phyloP scores from a whole-genome alignment of 2,797 vertebrate species.

The Huso huso region DNA sequence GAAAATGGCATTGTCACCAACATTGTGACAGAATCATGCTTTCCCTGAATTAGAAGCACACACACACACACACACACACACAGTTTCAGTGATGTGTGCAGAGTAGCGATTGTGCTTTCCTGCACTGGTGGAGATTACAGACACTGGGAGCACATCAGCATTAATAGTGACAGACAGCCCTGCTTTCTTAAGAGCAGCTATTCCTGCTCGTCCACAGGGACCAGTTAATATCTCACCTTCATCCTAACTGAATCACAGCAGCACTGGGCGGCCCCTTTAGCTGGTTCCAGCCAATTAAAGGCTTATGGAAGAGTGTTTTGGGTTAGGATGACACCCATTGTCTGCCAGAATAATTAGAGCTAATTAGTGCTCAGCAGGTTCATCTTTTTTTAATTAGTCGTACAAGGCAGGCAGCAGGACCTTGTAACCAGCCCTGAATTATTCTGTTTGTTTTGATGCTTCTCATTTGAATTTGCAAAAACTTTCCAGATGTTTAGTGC shows the following conservation, averaged over 20 bases:
- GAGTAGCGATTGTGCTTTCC: not conserved
- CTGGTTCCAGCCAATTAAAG: slow-evolving; percentile 32
- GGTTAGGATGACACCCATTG: slow-evolving; percentile 42
- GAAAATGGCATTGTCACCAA: too few relatives aligned
- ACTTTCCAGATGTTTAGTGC: slow-evolving; percentile 38
- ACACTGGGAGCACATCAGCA: too few relatives aligned
- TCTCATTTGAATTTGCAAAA: slow-evolving; percentile 51
- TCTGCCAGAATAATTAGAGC: slow-evolving; percentile 50
- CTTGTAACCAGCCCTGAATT: slow-evolving; percentile 45
- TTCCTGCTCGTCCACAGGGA: not conserved
- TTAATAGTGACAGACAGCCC: not conserved
- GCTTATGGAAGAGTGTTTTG: slow-evolving; percentile 31
- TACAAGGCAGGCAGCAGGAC: slow-evolving; percentile 39
- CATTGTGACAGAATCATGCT: too few relatives aligned
- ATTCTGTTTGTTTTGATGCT: slow-evolving; percentile 54
- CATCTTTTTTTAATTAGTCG: slow-evolving; percentile 62
- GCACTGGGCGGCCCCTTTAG: slow-evolving; percentile 3
- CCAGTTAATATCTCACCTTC: slow-evolving; percentile 2
- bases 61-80: too few relatives aligned
- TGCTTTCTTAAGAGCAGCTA: not conserved
- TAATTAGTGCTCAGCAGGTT: slow-evolving; percentile 54
- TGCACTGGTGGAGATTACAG: not conserved
- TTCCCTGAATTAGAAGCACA: too few relatives aligned
- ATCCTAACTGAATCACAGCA: not conserved
- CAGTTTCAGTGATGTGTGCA: not conserved